Evolutionary conservation across 2,888 invertebrate genomes (phyloP).

Genomic region (Hypolimnas misippus): DNA sequence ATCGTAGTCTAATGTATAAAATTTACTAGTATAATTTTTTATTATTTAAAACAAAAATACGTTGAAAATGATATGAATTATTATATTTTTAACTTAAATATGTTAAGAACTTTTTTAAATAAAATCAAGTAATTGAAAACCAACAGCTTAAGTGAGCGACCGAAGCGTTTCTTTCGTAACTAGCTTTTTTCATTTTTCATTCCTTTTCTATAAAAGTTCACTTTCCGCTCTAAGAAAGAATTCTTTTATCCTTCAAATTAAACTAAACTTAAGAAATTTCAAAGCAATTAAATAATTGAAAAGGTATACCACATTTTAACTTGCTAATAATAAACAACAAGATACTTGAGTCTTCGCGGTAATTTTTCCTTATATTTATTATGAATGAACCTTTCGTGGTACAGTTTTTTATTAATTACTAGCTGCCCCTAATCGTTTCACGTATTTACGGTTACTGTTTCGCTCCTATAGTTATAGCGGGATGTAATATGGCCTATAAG

Average conservation of each 20-base stretch:
- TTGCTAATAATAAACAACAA: not conserved
- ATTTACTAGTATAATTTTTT: too few relatives aligned
- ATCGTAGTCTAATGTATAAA: too few relatives aligned
- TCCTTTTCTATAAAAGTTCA: conserved; percentile 9
- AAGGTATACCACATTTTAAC: not conserved
- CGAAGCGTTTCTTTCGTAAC: conserved; percentile 4
- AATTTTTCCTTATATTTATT: not conserved
- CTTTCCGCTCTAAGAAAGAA: not conserved
- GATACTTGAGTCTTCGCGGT: not conserved
- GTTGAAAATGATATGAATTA: too few relatives aligned
- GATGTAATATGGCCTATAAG: too few relatives aligned
- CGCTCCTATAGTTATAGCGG: too few relatives aligned
- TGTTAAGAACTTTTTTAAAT: conserved; percentile 3
- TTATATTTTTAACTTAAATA: not conserved
- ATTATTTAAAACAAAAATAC: too few relatives aligned
- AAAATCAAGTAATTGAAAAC: conserved; percentile 13
- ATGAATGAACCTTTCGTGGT: not conserved
- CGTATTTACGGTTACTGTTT: too few relatives aligned
- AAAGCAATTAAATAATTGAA: conserved; percentile 9
- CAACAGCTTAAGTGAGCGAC: conserved; percentile 18
- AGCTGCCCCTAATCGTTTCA: too few relatives aligned
- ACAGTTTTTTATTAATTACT: not conserved
- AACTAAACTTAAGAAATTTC: conserved; percentile 1
- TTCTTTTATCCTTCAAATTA: conserved; percentile 7
- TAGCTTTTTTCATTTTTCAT: conserved; percentile 9